Evolutionary conservation across 2,888 invertebrate genomes (phyloP), one percentile per base, ranked within the genome.

Genomic region (Nymphalis urticae): DNA sequence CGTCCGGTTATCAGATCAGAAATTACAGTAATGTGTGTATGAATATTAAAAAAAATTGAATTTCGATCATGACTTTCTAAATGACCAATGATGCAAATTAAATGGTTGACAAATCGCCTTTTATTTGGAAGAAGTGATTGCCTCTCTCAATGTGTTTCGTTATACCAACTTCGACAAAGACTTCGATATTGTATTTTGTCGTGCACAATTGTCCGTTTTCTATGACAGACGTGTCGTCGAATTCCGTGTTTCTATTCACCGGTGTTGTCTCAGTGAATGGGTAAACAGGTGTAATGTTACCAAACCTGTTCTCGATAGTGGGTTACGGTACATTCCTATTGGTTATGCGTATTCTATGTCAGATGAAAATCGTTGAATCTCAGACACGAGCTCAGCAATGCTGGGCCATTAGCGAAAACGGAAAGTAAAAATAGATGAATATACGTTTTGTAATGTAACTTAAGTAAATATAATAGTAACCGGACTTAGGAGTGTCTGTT

Each of bases 401-500:
- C 58, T 50, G 7, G 1, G 19, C 58, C n/a, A 36, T 42, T 42
- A 42, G 58, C 36, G 36, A 19, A n/a, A 32, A 58, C 42, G 19
- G 58, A 58, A 36, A 42, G 58, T 36, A 58, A 36, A 58, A 58
- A 19, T 62, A 36, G 56, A 62, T 10, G 9, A 42, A 50, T 54
- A 7, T 21, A 19, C 21, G 17, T 62, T 24, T 42, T 19, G 50
- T 62, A 56, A 67, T 42, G 47, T 50, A 64, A 72, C 8, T 70
- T 53, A 32, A 68, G 74, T 71, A 65, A 72, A 70, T 63, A 32
- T 56, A 56, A 70, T 65, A 54, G 69, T 68, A 78, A 74, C 77
- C 78, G 79, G 77, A 80, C 76, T 79, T 77, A 72, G 83, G 78
- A 73, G 78, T 71, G 81, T 75, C 76, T 64, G 75, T 75, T 78